These are phyloP conservation scores for Luscinia luscinia DNA, from an alignment of 2,797 vertebrate species.

Conservation along the genomic window DNA sequence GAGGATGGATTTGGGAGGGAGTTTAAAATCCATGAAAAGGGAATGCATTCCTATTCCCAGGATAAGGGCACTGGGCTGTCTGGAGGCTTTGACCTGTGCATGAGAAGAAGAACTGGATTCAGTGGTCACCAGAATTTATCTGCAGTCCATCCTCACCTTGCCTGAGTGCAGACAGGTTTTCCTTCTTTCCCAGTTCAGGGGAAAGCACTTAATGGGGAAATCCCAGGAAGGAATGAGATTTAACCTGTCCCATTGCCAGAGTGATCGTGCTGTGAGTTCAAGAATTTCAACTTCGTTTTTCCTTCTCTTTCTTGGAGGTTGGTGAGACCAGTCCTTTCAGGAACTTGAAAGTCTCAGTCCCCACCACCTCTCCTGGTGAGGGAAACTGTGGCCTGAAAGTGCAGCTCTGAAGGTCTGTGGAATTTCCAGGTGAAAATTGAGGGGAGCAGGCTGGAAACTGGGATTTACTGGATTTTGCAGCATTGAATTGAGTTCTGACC, in stretches of 20 bases:
- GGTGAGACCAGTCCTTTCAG: not conserved
- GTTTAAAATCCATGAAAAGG: not conserved
- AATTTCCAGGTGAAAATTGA: not conserved
- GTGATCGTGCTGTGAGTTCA: not conserved
- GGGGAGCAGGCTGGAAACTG: not conserved
- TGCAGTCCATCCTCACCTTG: not conserved
- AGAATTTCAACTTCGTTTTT: not conserved
- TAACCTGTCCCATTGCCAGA: not conserved
- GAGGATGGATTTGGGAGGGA: not conserved
- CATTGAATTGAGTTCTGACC: not conserved
- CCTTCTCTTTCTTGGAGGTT: not conserved
- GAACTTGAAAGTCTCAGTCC: not conserved
- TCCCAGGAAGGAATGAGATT: not conserved
- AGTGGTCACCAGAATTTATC: not conserved
- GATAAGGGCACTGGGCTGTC: not conserved
- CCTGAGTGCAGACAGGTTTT: not conserved
- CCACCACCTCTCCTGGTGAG: not conserved
- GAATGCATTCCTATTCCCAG: not conserved
- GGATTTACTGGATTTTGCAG: not conserved
- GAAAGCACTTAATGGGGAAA: not conserved
- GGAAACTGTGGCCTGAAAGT: not conserved
- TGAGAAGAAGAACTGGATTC: not conserved
- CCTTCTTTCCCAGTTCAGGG: not conserved
- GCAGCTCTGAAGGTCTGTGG: not conserved
- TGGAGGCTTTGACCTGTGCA: not conserved